Percentiles rank a stretch among this genome's conserved stretches.
Conservation (phyloP, 1,140 invertebrate species). For the Musca domestica region DNA sequence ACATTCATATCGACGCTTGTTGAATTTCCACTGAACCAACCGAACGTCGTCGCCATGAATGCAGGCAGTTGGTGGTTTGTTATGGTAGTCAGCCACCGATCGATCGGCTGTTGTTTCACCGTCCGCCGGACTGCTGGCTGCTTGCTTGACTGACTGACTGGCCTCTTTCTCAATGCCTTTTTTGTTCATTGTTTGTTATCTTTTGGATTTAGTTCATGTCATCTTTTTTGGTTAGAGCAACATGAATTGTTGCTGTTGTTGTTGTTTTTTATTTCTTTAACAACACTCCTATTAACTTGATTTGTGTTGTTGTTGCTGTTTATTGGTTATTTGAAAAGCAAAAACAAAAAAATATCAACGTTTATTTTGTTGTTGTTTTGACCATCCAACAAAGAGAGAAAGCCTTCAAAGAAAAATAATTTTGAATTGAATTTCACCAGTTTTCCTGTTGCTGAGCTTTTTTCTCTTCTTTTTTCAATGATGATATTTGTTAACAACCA, state of each 20-base stretch:
- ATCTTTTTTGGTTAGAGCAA: conserved; percentile 18
- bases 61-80: too few species aligned
- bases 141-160: conserved; percentile 3
- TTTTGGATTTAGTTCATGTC: conserved; percentile 21
- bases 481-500: too few species aligned
- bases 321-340: conserved; percentile 1
- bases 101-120: too few species aligned
- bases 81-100: too few species aligned
- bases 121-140: too few species aligned
- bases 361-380: conserved; percentile 15
- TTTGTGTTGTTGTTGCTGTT: conserved; percentile 9
- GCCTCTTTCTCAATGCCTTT: conserved; percentile 21
- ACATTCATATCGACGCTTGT: too few species aligned
- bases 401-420: conserved; percentile 12
- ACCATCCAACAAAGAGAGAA: not conserved
- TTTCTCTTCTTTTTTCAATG: too few species aligned
- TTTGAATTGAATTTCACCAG: not conserved
- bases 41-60: too few species aligned
- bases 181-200: conserved; percentile 12
- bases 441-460: not conserved
- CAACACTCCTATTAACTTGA: not conserved
- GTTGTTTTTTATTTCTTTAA: not conserved
- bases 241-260: conserved; percentile 3
- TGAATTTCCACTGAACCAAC: too few species aligned
- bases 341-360: too few species aligned